Evolutionary conservation across 2,113 vertebrate species (phyloP).

Genomic region (Bombycilla garrulus): DNA sequence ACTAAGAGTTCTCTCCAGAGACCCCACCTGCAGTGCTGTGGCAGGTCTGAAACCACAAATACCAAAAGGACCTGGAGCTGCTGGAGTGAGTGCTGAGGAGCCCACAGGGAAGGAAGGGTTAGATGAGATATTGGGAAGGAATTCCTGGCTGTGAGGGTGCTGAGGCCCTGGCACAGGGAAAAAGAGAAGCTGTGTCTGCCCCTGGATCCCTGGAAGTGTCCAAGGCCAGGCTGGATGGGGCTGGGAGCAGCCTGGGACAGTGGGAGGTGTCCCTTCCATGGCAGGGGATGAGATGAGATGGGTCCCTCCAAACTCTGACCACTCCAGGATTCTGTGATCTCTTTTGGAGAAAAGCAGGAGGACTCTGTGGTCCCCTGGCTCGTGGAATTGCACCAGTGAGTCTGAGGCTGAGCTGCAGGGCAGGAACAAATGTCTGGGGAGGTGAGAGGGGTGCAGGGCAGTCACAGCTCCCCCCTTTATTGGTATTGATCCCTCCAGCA

Average conservation of each 20-base stretch:
- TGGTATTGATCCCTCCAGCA: not conserved
- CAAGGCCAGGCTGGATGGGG: fast-evolving
- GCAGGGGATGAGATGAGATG: not conserved
- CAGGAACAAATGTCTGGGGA: not conserved
- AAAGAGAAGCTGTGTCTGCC: not conserved
- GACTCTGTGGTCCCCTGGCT: not conserved
- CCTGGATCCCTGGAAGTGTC: not conserved
- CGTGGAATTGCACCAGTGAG: not conserved
- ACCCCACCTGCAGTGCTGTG: not conserved
- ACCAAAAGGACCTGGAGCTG: not conserved
- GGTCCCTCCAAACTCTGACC: not conserved
- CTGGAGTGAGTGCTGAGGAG: not conserved
- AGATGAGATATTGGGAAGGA: not conserved
- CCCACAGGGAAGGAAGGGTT: not conserved
- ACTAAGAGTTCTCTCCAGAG: not conserved
- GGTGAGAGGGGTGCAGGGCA: not conserved
- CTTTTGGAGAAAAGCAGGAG: not conserved
- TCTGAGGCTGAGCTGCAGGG: not conserved
- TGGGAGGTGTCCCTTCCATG: not conserved
- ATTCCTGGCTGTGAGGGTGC: not conserved
- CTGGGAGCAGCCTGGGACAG: fast-evolving
- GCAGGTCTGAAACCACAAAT: not conserved
- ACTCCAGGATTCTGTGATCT: not conserved
- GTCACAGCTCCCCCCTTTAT: not conserved
- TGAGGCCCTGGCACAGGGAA: fast-evolving